These are phyloP conservation scores for Mus spicilegus DNA, from an alignment of 2,113 vertebrate species.

Conservation along the genomic window DNA sequence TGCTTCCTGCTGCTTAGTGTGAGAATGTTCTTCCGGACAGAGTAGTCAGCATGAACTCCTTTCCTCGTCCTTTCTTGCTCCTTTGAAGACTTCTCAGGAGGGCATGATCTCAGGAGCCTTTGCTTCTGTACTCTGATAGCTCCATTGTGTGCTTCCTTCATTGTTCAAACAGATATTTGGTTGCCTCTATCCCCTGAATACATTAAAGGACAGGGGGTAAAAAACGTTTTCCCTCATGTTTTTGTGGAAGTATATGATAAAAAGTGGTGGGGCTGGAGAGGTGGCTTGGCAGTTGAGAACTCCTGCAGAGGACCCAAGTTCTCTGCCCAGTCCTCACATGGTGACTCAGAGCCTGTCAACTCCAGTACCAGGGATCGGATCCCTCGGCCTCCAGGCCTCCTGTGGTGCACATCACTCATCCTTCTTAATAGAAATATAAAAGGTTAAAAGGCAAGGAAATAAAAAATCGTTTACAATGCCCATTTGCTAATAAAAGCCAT, in stretches of 20 bases:
- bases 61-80: constrained; percentile 53
- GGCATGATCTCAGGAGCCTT: background rate
- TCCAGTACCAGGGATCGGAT: background rate
- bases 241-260: background rate
- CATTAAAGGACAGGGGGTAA: background rate
- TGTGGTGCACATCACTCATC: background rate
- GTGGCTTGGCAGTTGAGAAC: background rate
- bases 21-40: background rate
- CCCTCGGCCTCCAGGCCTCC: background rate
- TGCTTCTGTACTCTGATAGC: background rate
- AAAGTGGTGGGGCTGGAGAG: background rate
- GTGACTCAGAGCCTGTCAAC: background rate
- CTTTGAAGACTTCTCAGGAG: constrained; percentile 43
- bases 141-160: constrained; percentile 9
- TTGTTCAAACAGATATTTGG: constrained; percentile 40
- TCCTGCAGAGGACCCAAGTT: background rate
- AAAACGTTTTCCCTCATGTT: background rate
- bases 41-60: background rate
- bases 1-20: constrained; percentile 12
- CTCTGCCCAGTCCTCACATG: background rate
- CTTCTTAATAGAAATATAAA: background rate
- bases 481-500: background rate
- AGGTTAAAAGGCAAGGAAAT: background rate
- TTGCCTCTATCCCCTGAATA: background rate
- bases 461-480: background rate